A percentile compares a stretch with the other conserved stretches of the same genome.
phyloP scores from a whole-genome alignment of 2,888 invertebrate genomes.

The Drosophila suboccidentalis region DNA sequence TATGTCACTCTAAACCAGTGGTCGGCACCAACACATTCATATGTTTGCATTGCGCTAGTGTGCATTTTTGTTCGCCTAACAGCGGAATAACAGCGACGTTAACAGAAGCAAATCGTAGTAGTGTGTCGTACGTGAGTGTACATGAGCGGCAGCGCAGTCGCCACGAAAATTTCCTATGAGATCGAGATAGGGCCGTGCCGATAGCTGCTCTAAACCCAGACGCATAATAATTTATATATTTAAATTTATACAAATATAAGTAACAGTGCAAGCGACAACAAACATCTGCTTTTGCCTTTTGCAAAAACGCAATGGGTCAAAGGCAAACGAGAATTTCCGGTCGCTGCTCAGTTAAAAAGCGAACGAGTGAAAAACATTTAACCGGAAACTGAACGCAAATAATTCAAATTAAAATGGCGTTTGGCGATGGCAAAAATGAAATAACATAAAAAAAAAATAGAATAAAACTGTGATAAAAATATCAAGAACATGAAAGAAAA shows the following conservation, averaged over 20 bases:
- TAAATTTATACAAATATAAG: slow-evolving; percentile 38
- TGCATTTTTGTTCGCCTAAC: no score
- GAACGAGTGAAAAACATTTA: slow-evolving; percentile 14
- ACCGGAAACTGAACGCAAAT: slow-evolving; percentile 50
- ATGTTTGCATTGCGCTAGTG: no score
- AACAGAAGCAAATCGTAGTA: no score
- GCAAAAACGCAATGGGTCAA: slow-evolving; percentile 36
- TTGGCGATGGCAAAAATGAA: slow-evolving; percentile 43
- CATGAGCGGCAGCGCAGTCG: no score
- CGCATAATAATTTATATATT: slow-evolving; percentile 31
- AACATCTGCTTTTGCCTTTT: slow-evolving; percentile 38
- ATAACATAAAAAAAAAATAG: slow-evolving; percentile 15
- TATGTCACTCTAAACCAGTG: slow-evolving; percentile 23
- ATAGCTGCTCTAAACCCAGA: no score
- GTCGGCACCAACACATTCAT: no score
- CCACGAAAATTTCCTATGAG: no score
- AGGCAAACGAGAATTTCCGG: slow-evolving; percentile 60
- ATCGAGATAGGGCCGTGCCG: no score
- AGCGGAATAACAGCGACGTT: no score
- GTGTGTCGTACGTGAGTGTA: no score
- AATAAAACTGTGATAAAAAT: slow-evolving; percentile 1
- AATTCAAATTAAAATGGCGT: slow-evolving; percentile 62
- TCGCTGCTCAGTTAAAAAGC: slow-evolving; percentile 42
- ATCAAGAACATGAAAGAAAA: background rate
- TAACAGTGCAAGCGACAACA: slow-evolving; percentile 39